Evolutionary conservation across 2,888 invertebrate species (phyloP).

Genomic region (Mongoloraphidia duomilia): DNA sequence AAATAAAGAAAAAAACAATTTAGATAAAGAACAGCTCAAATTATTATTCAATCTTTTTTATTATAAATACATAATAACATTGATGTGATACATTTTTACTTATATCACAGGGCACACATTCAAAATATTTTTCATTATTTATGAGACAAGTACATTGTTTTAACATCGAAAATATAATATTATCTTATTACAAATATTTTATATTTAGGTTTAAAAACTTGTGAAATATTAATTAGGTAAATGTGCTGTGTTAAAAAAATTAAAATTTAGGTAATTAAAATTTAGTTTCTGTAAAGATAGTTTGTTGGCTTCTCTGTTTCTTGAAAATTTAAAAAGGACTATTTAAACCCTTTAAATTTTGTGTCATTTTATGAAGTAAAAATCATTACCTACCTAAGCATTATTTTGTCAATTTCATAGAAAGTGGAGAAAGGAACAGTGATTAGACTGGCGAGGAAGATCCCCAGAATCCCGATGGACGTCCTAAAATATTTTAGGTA

Average conservation of each 20-base stretch:
- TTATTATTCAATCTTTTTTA: not conserved
- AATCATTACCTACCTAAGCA: too few relatives aligned
- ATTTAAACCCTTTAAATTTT: too few relatives aligned
- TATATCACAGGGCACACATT: constrained; percentile 6
- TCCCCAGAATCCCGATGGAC: too few relatives aligned
- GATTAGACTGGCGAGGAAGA: too few relatives aligned
- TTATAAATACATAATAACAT: constrained; percentile 5
- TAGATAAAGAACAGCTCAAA: too few relatives aligned
- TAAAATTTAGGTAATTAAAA: not conserved
- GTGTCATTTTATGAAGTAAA: too few relatives aligned
- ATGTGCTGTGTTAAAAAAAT: not conserved
- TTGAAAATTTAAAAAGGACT: not conserved
- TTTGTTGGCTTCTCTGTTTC: not conserved
- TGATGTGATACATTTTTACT: not conserved
- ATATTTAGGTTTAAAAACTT: not conserved
- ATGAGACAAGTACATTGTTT: constrained; percentile 1
- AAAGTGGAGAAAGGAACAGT: too few relatives aligned
- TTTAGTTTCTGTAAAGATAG: not conserved
- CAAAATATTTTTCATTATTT: not conserved
- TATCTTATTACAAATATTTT: not conserved
- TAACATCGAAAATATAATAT: constrained; percentile 1
- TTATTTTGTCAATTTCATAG: too few relatives aligned
- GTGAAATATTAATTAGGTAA: not conserved
- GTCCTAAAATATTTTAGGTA: too few relatives aligned
- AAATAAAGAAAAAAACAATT: too few relatives aligned